A percentile compares a stretch with the other conserved stretches of the same genome.
Evolutionary conservation across 2,797 vertebrate genomes (phyloP).

Genomic region (Pelochelys cantorii): DNA sequence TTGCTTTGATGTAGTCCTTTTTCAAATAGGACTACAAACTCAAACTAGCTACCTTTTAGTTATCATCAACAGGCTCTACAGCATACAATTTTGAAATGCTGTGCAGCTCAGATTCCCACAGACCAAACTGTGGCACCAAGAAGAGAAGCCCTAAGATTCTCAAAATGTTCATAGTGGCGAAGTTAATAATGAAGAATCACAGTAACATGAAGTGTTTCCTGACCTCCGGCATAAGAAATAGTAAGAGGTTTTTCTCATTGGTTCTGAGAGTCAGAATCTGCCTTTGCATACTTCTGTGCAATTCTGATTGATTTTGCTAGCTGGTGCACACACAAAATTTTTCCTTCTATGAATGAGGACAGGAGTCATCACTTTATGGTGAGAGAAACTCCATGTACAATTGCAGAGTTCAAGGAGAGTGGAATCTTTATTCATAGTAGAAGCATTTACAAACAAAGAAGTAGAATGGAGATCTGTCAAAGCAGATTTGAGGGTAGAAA

Average conservation of each 20-base stretch:
- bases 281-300: not conserved
- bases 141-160: not conserved
- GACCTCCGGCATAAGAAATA: not conserved
- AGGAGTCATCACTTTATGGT: not conserved
- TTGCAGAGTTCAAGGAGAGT: not conserved
- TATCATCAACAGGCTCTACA: no score
- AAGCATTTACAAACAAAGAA: not conserved
- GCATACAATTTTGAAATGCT: no score
- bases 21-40: no score
- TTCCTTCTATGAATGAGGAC: not conserved
- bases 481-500: not conserved
- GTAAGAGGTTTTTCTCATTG: not conserved
- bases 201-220: not conserved
- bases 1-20: no score
- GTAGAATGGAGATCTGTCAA: not conserved
- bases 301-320: not conserved
- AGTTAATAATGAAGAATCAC: fast-evolving
- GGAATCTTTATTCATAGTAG: not conserved
- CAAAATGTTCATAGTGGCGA: fast-evolving
- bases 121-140: no score
- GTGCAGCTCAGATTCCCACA: no score
- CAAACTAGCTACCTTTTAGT: no score
- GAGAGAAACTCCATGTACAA: not conserved
- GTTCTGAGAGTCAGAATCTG: fast-evolving
- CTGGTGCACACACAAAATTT: fast-evolving